These are phyloP conservation scores for Lasioglossum malachurum DNA, from an alignment of 2,888 invertebrate genomes.

Conservation along the genomic window DNA sequence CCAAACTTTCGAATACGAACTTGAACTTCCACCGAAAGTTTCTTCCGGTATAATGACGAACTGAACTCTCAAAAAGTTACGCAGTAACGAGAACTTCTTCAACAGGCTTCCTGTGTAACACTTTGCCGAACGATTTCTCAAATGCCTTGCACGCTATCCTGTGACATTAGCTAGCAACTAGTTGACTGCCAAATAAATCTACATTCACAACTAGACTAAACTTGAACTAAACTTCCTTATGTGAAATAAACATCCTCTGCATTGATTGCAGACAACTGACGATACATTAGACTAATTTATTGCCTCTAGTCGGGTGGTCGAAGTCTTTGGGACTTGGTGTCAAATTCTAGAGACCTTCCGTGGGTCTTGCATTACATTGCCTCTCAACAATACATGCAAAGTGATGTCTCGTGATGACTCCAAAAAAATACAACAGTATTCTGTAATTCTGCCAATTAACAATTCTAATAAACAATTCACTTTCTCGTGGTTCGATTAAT, in stretches of 20 bases:
- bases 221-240: not conserved
- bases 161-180: slow-evolving; percentile 5
- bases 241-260: not conserved
- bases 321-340: no score
- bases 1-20: slow-evolving; percentile 71
- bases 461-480: not conserved
- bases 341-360: no score
- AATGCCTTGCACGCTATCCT: slow-evolving; percentile 38
- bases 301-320: no score
- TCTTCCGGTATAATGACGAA: slow-evolving; percentile 70
- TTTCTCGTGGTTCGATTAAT: not conserved
- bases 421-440: not conserved
- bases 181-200: not conserved
- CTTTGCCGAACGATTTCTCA: slow-evolving; percentile 64
- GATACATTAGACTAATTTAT: not conserved
- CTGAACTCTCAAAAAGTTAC: slow-evolving; percentile 73
- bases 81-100: slow-evolving; percentile 72
- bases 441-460: not conserved
- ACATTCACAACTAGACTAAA: not conserved
- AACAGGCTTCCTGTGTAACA: slow-evolving; percentile 69
- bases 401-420: no score
- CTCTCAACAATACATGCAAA: no score
- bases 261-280: not conserved
- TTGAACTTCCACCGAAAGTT: slow-evolving; percentile 70
- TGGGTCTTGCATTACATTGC: no score